A percentile compares a stretch with the other conserved stretches of the same genome.
Conservation (phyloP, 2,888 invertebrate species). For the Drosophila sordidula region DNA sequence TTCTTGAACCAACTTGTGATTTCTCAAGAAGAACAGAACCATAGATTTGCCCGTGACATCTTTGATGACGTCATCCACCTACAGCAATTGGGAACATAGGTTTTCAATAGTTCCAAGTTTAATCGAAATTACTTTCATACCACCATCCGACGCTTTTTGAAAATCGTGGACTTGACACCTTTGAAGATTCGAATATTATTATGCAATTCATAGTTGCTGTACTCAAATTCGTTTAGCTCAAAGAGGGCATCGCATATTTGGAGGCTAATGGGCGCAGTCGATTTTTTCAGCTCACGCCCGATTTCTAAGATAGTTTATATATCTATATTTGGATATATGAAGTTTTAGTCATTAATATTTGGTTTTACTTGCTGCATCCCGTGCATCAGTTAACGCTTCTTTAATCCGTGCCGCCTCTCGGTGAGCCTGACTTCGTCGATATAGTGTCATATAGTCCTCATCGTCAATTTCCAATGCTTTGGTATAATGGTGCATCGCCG, state of each 20-base stretch:
- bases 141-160: slow-evolving; percentile 69
- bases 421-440: slow-evolving; percentile 75
- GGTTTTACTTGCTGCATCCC: slow-evolving; percentile 68
- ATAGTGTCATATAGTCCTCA: slow-evolving; percentile 71
- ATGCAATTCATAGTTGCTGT: slow-evolving; percentile 63
- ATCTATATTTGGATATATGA: neutral
- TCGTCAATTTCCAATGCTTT: slow-evolving; percentile 75
- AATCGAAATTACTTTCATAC: slow-evolving; percentile 49
- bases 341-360: no score
- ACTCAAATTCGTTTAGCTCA: slow-evolving; percentile 79
- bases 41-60: slow-evolving; percentile 74
- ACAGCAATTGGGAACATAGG: no score
- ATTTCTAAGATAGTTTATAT: slow-evolving; percentile 11
- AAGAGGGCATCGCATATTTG: slow-evolving; percentile 81
- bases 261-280: slow-evolving; percentile 65
- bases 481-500: slow-evolving; percentile 72
- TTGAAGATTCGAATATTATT: slow-evolving; percentile 66
- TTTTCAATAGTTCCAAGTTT: neutral
- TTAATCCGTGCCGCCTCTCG: slow-evolving; percentile 74
- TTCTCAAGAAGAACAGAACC: slow-evolving; percentile 72
- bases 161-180: slow-evolving; percentile 73
- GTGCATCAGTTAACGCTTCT: slow-evolving; percentile 70
- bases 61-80: slow-evolving; percentile 79
- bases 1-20: slow-evolving; percentile 64
- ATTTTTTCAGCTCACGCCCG: slow-evolving; percentile 45